phyloP scores from a whole-genome alignment of 2,113 vertebrate species.

The Pithys albifrons region DNA sequence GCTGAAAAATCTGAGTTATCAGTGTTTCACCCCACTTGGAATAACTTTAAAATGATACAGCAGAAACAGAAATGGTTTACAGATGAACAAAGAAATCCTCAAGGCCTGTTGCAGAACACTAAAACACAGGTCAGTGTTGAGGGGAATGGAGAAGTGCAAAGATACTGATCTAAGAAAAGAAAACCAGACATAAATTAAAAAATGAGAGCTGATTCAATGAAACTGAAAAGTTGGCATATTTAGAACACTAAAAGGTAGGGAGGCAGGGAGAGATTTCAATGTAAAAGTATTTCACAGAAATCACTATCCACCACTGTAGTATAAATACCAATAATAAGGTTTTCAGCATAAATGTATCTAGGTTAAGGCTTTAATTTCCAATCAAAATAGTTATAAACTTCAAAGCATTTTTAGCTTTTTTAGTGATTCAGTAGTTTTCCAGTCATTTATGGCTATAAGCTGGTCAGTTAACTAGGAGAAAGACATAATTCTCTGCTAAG shows the following conservation, averaged over 20 bases:
- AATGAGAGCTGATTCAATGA: not conserved
- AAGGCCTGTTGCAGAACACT: not conserved
- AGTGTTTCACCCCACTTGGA: not conserved
- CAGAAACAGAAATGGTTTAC: not conserved
- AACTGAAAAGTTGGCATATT: not conserved
- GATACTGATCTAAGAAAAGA: not conserved
- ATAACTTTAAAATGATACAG: not conserved
- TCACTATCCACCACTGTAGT: not conserved
- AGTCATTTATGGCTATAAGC: not conserved
- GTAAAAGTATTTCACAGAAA: not conserved
- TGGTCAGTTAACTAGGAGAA: not conserved
- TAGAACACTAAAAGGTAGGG: not conserved
- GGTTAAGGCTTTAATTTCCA: not conserved
- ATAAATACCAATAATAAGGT: not conserved
- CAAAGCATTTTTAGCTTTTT: not conserved
- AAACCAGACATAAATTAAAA: not conserved
- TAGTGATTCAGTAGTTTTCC: not conserved
- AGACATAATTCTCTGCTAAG: not conserved
- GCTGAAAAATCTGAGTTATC: not conserved
- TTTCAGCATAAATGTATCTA: not conserved
- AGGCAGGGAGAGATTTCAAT: not conserved
- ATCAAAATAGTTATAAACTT: not conserved
- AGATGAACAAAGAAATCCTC: not conserved
- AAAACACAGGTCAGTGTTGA: not conserved
- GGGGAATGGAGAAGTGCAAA: not conserved